Evolutionary conservation across 2,797 vertebrate genomes (phyloP), one percentile per base, ranked within the genome.

Genomic region (Menidia menidia): DNA sequence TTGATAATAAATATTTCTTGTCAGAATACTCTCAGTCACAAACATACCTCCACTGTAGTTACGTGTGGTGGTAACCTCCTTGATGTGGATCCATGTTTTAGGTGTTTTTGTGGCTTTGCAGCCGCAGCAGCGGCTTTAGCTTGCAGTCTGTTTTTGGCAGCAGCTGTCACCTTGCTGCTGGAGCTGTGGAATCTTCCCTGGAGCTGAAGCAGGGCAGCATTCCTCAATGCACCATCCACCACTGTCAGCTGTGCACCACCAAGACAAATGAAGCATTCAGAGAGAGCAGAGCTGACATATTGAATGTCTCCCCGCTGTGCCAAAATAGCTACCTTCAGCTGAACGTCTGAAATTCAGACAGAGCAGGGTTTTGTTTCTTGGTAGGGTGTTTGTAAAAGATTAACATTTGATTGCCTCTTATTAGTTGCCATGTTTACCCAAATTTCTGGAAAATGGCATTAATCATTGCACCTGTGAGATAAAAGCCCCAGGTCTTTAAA

Each of bases 161-260:
- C 84, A 87, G 88, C 87, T 90, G 88, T 90, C 87, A 87, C 88
- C 87, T 90, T 85, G 90, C 92, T 90, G 82, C 87, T 79, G 89
- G 88, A 89, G 86, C 87, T 84, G 78, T 81, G 85, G 88, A 89
- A 88, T 89, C 88, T 90, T 83, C 89, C 87, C 88, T 76, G 81
- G 81, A 90, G 89, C 86, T 82, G 86, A 77, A 88, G 60, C 83
- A 68, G 85, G 83, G 80, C 80, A 84, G 81, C 87, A 87, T 90
- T 91, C 88, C 86, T 89, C 88, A 77, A 35, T 80, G 88, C 82
- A 78, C 84, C 83, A 83, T 80, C 81, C 82, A 78, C 80, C 66
- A 53, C 85, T 82, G 81, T 88, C 84, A 87, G 86, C 87, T 85
- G 86, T 83, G 83, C 75, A 76, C 80, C 35, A 60, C 71, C 74